Conservation (phyloP, 1,140 invertebrate genomes). For the Dendroctonus valens region DNA sequence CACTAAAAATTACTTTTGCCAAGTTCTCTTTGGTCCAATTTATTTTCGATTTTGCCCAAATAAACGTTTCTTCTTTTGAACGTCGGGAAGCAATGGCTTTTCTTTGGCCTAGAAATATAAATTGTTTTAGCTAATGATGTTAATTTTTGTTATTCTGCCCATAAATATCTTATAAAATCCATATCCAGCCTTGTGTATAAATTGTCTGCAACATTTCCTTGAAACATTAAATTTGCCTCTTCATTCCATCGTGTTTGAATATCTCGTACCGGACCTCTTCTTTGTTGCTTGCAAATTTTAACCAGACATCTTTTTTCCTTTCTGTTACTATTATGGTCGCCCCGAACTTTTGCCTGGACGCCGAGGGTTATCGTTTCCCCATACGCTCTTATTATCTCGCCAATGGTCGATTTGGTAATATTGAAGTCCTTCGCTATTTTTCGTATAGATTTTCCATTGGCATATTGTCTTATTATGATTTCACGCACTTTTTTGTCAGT, state of each 20-base stretch:
- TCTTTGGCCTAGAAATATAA: no score
- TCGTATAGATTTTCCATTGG: background rate
- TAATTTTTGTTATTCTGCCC: no score
- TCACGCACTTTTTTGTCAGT: slow-evolving; percentile 9
- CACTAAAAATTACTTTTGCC: no score
- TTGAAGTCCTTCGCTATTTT: slow-evolving; percentile 3
- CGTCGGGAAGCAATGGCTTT: no score
- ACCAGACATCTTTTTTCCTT: slow-evolving; percentile 10
- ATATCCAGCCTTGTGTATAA: slow-evolving; percentile 3
- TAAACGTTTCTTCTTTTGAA: no score
- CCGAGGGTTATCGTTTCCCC: slow-evolving; percentile 1
- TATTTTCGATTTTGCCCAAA: no score
- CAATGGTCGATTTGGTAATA: slow-evolving; percentile 4
- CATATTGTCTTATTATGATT: no score
- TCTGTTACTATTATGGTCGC: background rate
- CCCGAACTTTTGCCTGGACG: slow-evolving; percentile 12
- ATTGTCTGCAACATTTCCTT: slow-evolving; percentile 21
- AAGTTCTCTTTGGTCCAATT: no score
- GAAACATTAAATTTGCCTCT: slow-evolving; percentile 15
- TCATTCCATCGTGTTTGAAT: slow-evolving; percentile 9
- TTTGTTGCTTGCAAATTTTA: slow-evolving; percentile 16
- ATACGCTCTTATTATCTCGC: slow-evolving; percentile 5
- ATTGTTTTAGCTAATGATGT: no score
- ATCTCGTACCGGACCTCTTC: slow-evolving; percentile 17
- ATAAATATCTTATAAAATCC: no score